Evolutionary conservation across 2,888 invertebrate genomes (phyloP), one percentile per base, ranked within the genome.

Genomic region (Dasysyrphus albostriatus): DNA sequence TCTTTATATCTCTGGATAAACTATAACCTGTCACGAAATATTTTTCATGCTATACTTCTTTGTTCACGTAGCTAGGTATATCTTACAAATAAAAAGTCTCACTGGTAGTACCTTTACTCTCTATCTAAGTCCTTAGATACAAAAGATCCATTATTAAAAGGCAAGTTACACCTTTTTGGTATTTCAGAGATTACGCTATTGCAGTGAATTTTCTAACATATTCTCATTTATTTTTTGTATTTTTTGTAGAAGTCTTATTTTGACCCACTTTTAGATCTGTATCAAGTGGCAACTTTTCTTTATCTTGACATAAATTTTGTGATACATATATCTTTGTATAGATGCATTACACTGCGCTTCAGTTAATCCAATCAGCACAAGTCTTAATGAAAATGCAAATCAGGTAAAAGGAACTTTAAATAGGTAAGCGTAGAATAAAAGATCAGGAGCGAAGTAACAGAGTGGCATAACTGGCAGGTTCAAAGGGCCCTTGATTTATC

Each of bases 351-450:
- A n/a, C 19, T 44, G 16, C 19, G 34, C 49, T 49, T 49, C 39
- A 59, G 69, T 69, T 39, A 69, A 73, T 65, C 69, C 65, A 69
- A 77, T 74, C 78, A 73, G 69, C 32, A 61, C 4, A 10, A 32
- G 29, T 51, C 67, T 67, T 69, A 74, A 83, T 78, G 69, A 78
- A 83, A 83, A 83, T 83, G 78, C 73, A 83, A 78, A 83, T 78
- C 83, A 78, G 69, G 69, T 49, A 16, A 24, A 69, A 39, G 54
- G 54, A 69, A 54, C 54, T 69, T 54, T 73, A 61, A 78, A 67
- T 32, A 67, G 32, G 24, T 24, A 10, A 59, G 32, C 9, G 29
- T 10, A 34, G 49, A 42, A 14, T 67, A 32, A 32, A 34, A 10
- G n/a, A 32, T 16, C 32, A 67, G 19, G 34, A 5, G 34, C 16